Evolutionary conservation across 1,140 invertebrate genomes (phyloP), one percentile per base, ranked within the genome.

Genomic region (Leptinotarsa texana): DNA sequence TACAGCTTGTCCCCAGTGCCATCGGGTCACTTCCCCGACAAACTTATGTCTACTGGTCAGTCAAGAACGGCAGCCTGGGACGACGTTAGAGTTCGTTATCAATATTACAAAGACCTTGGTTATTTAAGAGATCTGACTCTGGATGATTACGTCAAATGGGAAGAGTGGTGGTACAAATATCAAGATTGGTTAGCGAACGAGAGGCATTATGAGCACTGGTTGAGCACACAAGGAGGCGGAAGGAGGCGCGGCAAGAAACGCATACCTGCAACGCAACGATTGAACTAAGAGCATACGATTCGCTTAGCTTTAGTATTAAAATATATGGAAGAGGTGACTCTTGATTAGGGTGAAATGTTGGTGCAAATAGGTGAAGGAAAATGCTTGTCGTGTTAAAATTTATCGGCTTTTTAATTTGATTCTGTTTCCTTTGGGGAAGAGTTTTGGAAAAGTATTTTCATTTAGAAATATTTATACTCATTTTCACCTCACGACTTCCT

Each of bases 81-180:
- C 81, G 93, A 96, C 81, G 93, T 95, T 0, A 86, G 93, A 69
- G 93, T 95, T 4, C 88, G 94, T 74, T 95, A 94, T 83, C 92
- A 94, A 80, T 94, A 94, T 84, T 96, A 95, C 83, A 94, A 95
- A 86, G 93, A 94, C 83, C 88, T 93, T 65, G 94, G 94, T 0
- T 96, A 95, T 81, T 86, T 96, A 47, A 86, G 94, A 27, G 92
- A 93, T 74, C 87, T 94, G 6, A 90, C 91, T 0, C 87, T 94
- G 48, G 91, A 94, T 74, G 95, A 96, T 84, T 96, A 95, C 83
- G 89, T 95, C 42, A 95, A 96, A 84, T 96, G 94, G 94, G 95
- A 96, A 86, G 93, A 95, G 85, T 96, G 95, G 95, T 96, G 94
- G 94, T 95, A 95, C 85, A 94, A 94, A 81, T 96, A 96, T 86